phyloP scores from a whole-genome alignment of 1,140 invertebrate species.

The Eubasilissa regina region DNA sequence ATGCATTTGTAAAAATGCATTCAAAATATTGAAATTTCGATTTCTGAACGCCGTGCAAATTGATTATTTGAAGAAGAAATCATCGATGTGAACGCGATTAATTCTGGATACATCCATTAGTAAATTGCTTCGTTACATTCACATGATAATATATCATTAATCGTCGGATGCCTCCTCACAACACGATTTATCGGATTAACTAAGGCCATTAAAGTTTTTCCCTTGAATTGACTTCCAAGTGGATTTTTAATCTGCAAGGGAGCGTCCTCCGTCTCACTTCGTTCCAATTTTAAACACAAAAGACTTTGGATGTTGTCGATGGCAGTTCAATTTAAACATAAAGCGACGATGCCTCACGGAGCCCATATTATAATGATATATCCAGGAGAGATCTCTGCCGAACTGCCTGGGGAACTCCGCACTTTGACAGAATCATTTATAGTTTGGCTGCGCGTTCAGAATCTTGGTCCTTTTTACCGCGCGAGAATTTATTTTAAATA shows the following conservation, averaged over 20 bases:
- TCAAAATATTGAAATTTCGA: too few relatives aligned
- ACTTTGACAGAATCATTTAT: too few relatives aligned
- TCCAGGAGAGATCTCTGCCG: neutral
- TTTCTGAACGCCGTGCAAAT: too few relatives aligned
- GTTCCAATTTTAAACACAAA: conserved; percentile 31
- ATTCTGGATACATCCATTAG: too few relatives aligned
- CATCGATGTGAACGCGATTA: too few relatives aligned
- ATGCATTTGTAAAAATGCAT: too few relatives aligned
- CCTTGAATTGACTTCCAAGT: conserved; percentile 16
- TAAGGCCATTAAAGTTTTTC: conserved; percentile 17
- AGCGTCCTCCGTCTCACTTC: neutral
- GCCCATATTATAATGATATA: conserved; percentile 34
- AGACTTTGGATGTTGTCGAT: conserved; percentile 37
- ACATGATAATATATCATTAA: neutral
- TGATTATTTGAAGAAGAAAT: too few relatives aligned
- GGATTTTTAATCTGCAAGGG: conserved; percentile 12
- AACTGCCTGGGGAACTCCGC: too few relatives aligned
- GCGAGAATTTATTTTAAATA: too few relatives aligned
- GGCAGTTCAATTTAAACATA: conserved; percentile 41
- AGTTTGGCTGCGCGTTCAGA: too few relatives aligned
- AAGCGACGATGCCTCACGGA: neutral
- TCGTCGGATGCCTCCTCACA: neutral
- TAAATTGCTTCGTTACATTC: too few relatives aligned
- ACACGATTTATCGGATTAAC: neutral
- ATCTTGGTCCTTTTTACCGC: too few relatives aligned